A percentile compares a stretch with the other conserved stretches of the same genome.
Conservation (phyloP, 2,888 invertebrate genomes). For the Xanthorhoe spadicearia region DNA sequence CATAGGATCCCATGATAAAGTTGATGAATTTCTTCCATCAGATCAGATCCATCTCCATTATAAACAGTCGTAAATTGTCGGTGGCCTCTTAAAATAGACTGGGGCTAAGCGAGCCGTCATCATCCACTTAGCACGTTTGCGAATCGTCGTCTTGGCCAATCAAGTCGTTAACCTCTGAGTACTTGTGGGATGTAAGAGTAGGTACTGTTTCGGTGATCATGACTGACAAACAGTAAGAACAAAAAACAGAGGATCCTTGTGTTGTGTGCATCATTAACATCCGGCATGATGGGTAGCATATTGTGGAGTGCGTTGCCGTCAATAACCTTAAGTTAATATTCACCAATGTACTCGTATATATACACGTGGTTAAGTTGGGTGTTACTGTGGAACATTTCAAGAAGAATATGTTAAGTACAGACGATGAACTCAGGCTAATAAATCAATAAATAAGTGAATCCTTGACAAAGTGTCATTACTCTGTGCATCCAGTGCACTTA, state of each 20-base stretch:
- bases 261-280: conserved; percentile 40
- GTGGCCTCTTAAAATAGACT: conserved; percentile 56
- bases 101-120: conserved; percentile 65
- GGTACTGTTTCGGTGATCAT: conserved; percentile 22
- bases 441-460: neutral
- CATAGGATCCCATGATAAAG: conserved; percentile 10
- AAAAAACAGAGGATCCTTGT: conserved; percentile 39
- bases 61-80: conserved; percentile 34
- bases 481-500: conserved; percentile 37
- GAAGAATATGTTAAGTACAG: neutral
- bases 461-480: conserved; percentile 45
- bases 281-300: conserved; percentile 38
- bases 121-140: conserved; percentile 80
- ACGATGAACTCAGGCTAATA: neutral
- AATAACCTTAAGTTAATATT: conserved; percentile 33
- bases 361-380: conserved; percentile 1
- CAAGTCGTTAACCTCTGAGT: conserved; percentile 77
- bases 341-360: neutral
- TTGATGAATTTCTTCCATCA: conserved; percentile 10
- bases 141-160: conserved; percentile 77
- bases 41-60: conserved; percentile 16
- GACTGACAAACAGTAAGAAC: conserved; percentile 33
- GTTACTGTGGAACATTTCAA: neutral
- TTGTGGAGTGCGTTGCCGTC: conserved; percentile 40
- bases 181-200: conserved; percentile 40